phyloP scores from a whole-genome alignment of 2,888 invertebrate species.

The Tipula vernalis region DNA sequence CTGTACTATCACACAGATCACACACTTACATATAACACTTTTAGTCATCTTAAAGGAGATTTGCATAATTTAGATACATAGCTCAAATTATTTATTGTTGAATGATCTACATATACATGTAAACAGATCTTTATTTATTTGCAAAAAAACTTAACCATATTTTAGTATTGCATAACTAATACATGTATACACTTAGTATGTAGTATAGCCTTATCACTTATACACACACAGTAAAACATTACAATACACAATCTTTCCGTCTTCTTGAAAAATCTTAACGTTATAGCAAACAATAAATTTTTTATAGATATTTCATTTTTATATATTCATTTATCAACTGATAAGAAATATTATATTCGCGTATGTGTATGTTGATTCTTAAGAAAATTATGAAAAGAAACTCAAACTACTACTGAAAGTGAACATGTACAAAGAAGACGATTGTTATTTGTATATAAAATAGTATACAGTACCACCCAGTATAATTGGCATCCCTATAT shows the following conservation, averaged over 20 bases:
- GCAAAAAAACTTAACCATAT: not conserved
- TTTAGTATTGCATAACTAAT: not conserved
- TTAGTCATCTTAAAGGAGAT: not conserved
- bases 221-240: not conserved
- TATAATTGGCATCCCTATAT: too few relatives aligned
- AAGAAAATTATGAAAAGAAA: not conserved
- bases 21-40: not conserved
- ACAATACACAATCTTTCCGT: not conserved
- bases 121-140: not conserved
- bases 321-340: not conserved
- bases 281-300: not conserved
- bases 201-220: not conserved
- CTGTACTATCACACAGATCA: not conserved
- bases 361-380: not conserved
- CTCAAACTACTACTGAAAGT: too few relatives aligned
- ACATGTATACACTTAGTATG: not conserved
- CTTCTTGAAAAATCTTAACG: not conserved
- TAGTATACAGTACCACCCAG: too few relatives aligned
- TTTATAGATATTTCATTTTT: not conserved
- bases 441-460: too few relatives aligned
- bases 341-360: not conserved
- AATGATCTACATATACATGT: not conserved
- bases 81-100: not conserved
- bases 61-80: not conserved
- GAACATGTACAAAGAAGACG: too few relatives aligned